A percentile compares a stretch with the other conserved stretches of the same genome.
These are phyloP conservation scores for Tachuris rubrigastra DNA, from an alignment of 2,113 vertebrate species.

Conservation along the genomic window DNA sequence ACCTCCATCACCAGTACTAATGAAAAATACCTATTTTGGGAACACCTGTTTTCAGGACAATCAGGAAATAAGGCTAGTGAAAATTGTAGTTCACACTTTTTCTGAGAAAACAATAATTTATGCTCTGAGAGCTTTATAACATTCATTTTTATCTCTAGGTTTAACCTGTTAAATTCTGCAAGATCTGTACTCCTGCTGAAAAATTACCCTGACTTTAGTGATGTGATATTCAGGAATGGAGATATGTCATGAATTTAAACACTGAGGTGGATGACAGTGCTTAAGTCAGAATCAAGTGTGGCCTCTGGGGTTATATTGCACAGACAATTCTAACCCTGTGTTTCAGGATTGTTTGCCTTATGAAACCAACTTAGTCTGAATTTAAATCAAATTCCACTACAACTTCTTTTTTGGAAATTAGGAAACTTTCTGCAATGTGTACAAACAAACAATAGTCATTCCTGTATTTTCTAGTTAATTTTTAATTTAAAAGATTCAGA, in stretches of 20 bases:
- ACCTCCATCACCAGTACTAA: background rate
- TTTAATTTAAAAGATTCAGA: background rate
- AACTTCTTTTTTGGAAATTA: background rate
- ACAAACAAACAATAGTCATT: background rate
- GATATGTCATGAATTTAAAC: background rate
- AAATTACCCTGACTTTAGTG: background rate
- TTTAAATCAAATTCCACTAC: background rate
- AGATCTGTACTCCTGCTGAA: background rate
- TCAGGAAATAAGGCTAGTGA: background rate
- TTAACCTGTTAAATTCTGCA: background rate
- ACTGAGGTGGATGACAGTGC: rapidly evolving
- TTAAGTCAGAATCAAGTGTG: background rate
- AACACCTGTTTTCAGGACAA: background rate
- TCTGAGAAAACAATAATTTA: background rate
- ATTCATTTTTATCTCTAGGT: background rate
- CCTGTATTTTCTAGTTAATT: background rate
- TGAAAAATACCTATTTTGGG: background rate
- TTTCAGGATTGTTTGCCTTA: background rate
- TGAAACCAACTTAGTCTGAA: background rate
- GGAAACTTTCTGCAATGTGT: background rate
- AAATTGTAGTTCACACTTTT: background rate
- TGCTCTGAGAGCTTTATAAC: background rate
- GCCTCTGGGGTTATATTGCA: background rate
- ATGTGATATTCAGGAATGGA: background rate
- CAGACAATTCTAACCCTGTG: background rate